phyloP scores from a whole-genome alignment of 1,140 invertebrate genomes.

The Hermatobates lingyangjiaoensis region DNA sequence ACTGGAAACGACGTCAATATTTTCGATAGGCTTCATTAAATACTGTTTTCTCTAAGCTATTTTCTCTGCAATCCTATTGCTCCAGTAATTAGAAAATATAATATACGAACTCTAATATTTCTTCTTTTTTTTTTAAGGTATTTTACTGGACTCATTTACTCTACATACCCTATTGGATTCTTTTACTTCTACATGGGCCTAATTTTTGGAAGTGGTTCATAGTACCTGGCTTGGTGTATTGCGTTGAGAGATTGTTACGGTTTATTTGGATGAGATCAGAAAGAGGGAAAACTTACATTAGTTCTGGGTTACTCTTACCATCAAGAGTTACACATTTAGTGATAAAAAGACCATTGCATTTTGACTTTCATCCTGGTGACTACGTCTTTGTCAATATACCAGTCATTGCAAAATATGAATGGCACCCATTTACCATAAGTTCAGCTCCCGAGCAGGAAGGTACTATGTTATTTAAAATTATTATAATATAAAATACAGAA shows the following conservation, averaged over 20 bases:
- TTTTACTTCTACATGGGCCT: conserved; percentile 70
- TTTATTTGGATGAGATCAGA: conserved; percentile 41
- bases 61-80: no score
- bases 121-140: conserved; percentile 33
- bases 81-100: no score
- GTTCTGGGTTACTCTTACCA: conserved; percentile 63
- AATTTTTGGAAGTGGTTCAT: conserved; percentile 95
- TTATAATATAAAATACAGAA: no score
- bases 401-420: conserved; percentile 78
- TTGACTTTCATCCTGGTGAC: conserved; percentile 81
- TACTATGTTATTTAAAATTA: conserved; percentile 21
- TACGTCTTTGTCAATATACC: conserved; percentile 90
- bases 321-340: conserved; percentile 73
- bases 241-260: conserved; percentile 53
- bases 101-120: background rate
- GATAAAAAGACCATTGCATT: conserved; percentile 65
- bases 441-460: conserved; percentile 86
- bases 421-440: conserved; percentile 95
- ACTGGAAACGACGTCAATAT: no score
- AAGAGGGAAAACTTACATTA: conserved; percentile 63
- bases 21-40: no score
- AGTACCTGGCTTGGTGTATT: conserved; percentile 56
- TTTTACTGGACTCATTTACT: conserved; percentile 91
- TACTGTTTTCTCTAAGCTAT: no score
- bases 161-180: conserved; percentile 74